A percentile compares a stretch with the other conserved stretches of the same genome.
These are phyloP conservation scores for Hirundo rustica DNA, from an alignment of 2,797 vertebrate genomes.

Conservation along the genomic window DNA sequence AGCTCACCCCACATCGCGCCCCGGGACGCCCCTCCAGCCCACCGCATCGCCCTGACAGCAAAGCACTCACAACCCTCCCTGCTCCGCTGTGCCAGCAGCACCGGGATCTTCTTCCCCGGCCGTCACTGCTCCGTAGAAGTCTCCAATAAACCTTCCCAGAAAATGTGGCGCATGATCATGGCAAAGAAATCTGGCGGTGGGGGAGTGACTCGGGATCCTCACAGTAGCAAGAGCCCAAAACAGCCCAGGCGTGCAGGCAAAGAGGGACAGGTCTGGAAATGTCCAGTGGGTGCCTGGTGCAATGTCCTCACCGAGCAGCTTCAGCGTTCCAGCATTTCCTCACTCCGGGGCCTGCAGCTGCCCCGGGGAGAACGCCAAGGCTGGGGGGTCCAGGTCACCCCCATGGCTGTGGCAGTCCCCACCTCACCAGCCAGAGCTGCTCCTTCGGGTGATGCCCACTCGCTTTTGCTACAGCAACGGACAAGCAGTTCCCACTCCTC, in stretches of 20 bases:
- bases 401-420: background rate
- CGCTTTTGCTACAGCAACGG: slow-evolving; percentile 33
- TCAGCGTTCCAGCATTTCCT: rapidly evolving
- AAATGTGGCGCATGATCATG: background rate
- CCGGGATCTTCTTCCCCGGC: background rate
- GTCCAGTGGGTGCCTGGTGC: rapidly evolving
- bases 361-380: background rate
- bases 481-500: background rate
- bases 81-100: background rate
- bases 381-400: background rate
- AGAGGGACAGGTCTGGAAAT: background rate
- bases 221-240: rapidly evolving
- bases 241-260: background rate
- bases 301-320: rapidly evolving
- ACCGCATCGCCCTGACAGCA: rapidly evolving
- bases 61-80: background rate
- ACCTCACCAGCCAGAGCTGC: background rate
- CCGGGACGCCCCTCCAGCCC: background rate
- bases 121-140: background rate
- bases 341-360: rapidly evolving
- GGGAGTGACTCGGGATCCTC: background rate
- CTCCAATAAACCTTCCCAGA: background rate
- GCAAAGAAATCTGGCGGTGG: background rate
- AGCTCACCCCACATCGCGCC: rapidly evolving
- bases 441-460: background rate